Base-by-base conservation (phyloP, 92 coral and sea anemone genomes). In the Plumapathes pennacea region DNA sequence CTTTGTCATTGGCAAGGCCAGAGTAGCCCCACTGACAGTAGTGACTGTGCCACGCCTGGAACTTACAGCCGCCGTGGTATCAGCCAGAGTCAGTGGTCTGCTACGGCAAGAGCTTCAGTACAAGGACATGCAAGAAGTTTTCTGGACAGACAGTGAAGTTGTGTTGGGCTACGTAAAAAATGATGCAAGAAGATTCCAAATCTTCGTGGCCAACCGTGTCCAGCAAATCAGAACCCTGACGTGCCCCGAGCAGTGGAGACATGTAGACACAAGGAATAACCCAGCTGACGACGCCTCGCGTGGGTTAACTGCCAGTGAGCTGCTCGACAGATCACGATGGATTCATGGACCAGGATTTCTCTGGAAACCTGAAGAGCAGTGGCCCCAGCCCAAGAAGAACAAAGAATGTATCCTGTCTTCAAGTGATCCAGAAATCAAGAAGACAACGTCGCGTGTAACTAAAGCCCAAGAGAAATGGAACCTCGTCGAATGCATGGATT, bases 151-250 rank as follows among this genome's bases (percentile, higher is more conserved):
- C 45, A 57, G 67, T 15, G 57, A 57, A 38, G 66, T 45, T 7
- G 67, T 46, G 21, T 43, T 56, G 4, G 67, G 76, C 10, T 69
- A 56, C 38, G 57, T 56, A n/a, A 38, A 5, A 22, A 60, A 60
- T 2, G 61, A 50, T 24, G 17, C 36, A 11, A 49, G 55, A 46
- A 54, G 70, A 14, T 71, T 71, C 39, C 78, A 71, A 14, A 47
- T 71, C 25, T 71, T 71, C 25, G 70, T 50, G 15, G 54, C 69
- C 10, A 60, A 60, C 62, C 48, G 70, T n/a, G 55, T 60, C 8
- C 63, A 56, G 27, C 61, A 71, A 38, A 71, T 60, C 9, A 54
- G 48, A 21, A 39, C 59, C 33, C 30, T 29, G 42, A 50, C 62
- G 19, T 20, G 26, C 6, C 33, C n/a, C 10, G 38, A 24, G 15